Conservation (phyloP, 1,140 invertebrate species). For the Chironomus tepperi region DNA sequence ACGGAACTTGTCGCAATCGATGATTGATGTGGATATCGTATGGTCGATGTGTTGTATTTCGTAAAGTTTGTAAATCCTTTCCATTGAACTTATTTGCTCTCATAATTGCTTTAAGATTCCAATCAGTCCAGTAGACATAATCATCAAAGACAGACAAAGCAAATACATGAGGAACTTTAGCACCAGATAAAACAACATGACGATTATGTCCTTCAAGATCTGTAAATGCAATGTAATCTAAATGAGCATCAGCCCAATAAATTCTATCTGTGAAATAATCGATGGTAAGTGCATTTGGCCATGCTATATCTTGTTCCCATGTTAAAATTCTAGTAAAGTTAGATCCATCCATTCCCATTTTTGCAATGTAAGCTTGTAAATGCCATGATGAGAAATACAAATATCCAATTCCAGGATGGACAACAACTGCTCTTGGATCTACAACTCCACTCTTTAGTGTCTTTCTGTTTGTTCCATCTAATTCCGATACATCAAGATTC, state of each 20-base stretch:
- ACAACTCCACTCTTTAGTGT: slow-evolving; percentile 79
- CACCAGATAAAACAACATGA: slow-evolving; percentile 70
- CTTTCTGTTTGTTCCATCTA: slow-evolving; percentile 85
- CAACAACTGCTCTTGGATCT: slow-evolving; percentile 87
- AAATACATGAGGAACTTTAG: slow-evolving; percentile 85
- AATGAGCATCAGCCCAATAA: slow-evolving; percentile 96
- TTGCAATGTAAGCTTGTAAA: slow-evolving; percentile 92
- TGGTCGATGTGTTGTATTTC: slow-evolving; percentile 90
- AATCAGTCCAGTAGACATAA: slow-evolving; percentile 95
- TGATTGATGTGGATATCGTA: slow-evolving; percentile 91
- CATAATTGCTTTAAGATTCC: slow-evolving; percentile 86
- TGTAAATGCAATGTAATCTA: slow-evolving; percentile 92
- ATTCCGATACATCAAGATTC: slow-evolving; percentile 83
- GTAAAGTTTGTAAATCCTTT: slow-evolving; percentile 60
- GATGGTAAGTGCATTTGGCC: slow-evolving; percentile 95
- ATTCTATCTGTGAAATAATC: slow-evolving; percentile 93
- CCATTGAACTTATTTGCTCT: slow-evolving; percentile 85
- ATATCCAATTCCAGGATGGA: slow-evolving; percentile 90
- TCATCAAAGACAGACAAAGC: slow-evolving; percentile 91
- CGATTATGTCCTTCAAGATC: slow-evolving; percentile 83
- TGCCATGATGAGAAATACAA: slow-evolving; percentile 96
- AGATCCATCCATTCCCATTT: slow-evolving; percentile 93
- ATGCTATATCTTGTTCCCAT: slow-evolving; percentile 90
- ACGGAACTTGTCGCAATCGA: slow-evolving; percentile 71
- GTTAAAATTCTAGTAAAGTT: slow-evolving; percentile 84